Percentiles rank a stretch among this genome's conserved stretches.
These are phyloP conservation scores for Xenentodon cancila DNA, from an alignment of 2,797 vertebrate genomes.

Conservation along the genomic window DNA sequence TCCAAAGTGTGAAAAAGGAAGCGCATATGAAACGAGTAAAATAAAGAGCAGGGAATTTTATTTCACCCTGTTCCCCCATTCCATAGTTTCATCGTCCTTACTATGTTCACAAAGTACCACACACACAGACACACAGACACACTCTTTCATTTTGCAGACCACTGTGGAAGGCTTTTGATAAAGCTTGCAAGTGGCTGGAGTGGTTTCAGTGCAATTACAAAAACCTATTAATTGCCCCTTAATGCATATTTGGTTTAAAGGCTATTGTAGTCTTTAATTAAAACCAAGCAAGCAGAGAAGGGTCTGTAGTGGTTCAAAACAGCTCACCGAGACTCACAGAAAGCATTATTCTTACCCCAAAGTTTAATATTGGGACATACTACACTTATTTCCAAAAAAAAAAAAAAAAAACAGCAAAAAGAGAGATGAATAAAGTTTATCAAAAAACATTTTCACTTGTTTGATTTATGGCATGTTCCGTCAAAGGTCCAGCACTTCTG, in stretches of 20 bases:
- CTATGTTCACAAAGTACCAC: background rate
- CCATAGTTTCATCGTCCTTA: constrained; percentile 17
- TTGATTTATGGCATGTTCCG: too few species aligned
- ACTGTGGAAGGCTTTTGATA: constrained; percentile 48
- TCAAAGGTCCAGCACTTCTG: too few species aligned
- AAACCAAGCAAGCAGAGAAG: constrained; percentile 40
- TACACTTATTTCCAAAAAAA: too few species aligned
- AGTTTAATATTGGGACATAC: too few species aligned
- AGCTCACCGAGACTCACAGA: constrained; percentile 5
- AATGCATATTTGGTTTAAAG: constrained; percentile 60
- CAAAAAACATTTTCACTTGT: too few species aligned
- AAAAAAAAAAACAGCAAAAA: too few species aligned
- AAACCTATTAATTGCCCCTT: constrained; percentile 67
- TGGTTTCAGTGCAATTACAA: constrained; percentile 70
- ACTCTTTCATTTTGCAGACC: constrained; percentile 17
- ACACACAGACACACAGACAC: constrained; percentile 2
- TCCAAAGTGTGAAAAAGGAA: constrained; percentile 55
- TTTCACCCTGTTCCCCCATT: background rate
- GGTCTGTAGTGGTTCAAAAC: constrained; percentile 25
- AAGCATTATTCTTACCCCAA: background rate
- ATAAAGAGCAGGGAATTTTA: constrained; percentile 12
- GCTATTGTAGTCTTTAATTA: constrained; percentile 62
- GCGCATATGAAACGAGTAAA: constrained; percentile 51
- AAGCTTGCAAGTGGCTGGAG: constrained; percentile 53
- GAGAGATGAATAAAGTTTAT: too few species aligned